Evolutionary conservation across 2,797 vertebrate genomes (phyloP), one percentile per base, ranked within the genome.

Genomic region (Luscinia megarhynchos): DNA sequence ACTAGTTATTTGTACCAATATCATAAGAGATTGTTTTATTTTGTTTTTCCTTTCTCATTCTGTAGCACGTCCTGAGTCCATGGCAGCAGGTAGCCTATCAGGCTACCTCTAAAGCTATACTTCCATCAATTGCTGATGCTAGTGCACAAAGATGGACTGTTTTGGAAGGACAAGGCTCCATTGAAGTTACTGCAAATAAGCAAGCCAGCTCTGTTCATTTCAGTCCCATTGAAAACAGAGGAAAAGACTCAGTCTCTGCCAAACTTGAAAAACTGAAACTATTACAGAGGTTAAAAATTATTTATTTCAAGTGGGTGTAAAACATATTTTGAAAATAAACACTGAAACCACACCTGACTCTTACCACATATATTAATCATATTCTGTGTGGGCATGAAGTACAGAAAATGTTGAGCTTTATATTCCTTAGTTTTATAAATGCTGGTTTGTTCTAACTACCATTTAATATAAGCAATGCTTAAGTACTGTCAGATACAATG

Each of bases 181-280:
- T 94, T 97, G 96, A 97, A 94, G 78, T 93, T 91, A 34, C 69
- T 96, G 69, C 81, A 97, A 92, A 84, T 93, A 90, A 92, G 87
- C 84, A 87, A 89, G 84, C 89, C 57, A 87, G 74, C 63, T 85
- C 59, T 94, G 86, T 94, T 97, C 91, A 64, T 53, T 95, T 90
- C 55, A 69, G 55, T 77, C 72, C 59, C 24, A 38, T 96, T 96
- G 84, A 90, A 94, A 63, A 36, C 89, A 89, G 41, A 75, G 92
- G 89, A 93, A 95, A 94, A 74, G 38, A 22, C 57, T 74, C 77
- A 87, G 69, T 63, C 66, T 87, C 95, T 96, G 96, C 92, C 93
- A 89, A 40, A 92, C 50, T 75, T 88, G 73, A 94, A 97, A 96
- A 63, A 68, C 69, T 92, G 83, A 90, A 96, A 91, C 48, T 85